Evolutionary conservation across 2,888 invertebrate genomes (phyloP), one percentile per base, ranked within the genome.

Genomic region (Netelia inedita): DNA sequence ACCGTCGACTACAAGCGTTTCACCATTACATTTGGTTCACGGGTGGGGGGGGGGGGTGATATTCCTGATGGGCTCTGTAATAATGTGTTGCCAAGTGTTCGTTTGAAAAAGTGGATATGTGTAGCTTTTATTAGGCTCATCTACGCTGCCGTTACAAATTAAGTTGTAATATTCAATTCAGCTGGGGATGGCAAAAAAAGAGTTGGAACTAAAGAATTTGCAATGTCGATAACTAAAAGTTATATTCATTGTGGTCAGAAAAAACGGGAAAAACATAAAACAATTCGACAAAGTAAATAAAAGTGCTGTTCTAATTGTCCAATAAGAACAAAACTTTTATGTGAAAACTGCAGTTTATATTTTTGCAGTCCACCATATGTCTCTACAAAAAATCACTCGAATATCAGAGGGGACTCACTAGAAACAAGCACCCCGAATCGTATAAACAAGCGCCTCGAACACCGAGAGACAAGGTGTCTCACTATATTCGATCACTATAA

Each of bases 61-160:
- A n/a, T n/a, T n/a, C n/a, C n/a, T n/a, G n/a, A n/a, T n/a, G n/a
- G n/a, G n/a, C n/a, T n/a, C n/a, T n/a, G n/a, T n/a, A n/a, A n/a
- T n/a, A n/a, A n/a, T n/a, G n/a, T n/a, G n/a, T n/a, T n/a, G n/a
- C n/a, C n/a, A n/a, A n/a, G n/a, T n/a, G n/a, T n/a, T n/a, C n/a
- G n/a, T n/a, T n/a, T n/a, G n/a, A n/a, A n/a, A n/a, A 76, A 82
- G 69, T 76, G 76, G 76, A 82, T 76, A 71, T 82, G 76, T 57
- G 68, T 72, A 43, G 73, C 73, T 79, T 79, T 79, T 23, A 83
- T 73, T 41, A 57, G 79, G 28, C 53, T 79, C 35, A 83, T 83
- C 59, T 69, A 79, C 61, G 63, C 83, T 68, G 79, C 83, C 61
- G 79, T 83, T 28, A 59, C 59, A 76, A 82, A 79, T 74, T 68